Conservation (phyloP, 2,113 vertebrate genomes). For the Chitala chitala region DNA sequence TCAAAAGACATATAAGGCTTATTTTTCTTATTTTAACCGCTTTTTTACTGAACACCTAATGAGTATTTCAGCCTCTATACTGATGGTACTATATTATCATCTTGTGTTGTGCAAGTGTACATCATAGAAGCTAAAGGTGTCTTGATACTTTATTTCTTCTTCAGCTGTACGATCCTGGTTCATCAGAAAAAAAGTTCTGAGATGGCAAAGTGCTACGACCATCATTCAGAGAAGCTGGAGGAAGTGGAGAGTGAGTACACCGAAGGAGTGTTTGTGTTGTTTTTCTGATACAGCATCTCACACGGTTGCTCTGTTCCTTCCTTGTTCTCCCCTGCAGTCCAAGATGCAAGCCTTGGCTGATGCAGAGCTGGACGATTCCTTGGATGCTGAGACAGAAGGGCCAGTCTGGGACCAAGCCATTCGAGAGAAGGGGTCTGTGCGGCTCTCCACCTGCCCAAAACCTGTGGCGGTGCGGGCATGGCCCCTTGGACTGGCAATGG, state of each 20-base stretch:
- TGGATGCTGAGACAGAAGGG: slow-evolving; percentile 46
- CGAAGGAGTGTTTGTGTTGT: neutral
- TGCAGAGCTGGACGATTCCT: slow-evolving; percentile 72
- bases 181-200: slow-evolving; percentile 64
- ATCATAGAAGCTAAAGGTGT: too few species aligned
- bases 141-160: slow-evolving; percentile 14
- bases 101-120: too few species aligned
- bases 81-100: too few species aligned
- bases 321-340: slow-evolving; percentile 42
- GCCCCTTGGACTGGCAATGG: slow-evolving; percentile 80
- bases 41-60: too few species aligned
- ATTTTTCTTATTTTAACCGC: too few species aligned
- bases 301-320: neutral
- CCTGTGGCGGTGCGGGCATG: slow-evolving; percentile 60
- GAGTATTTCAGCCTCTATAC: too few species aligned
- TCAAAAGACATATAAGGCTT: too few species aligned
- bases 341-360: slow-evolving; percentile 69
- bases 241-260: slow-evolving; percentile 75
- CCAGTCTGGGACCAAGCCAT: slow-evolving; percentile 29
- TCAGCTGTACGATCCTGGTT: slow-evolving; percentile 81
- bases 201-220: slow-evolving; percentile 62
- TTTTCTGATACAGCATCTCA: too few species aligned
- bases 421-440: slow-evolving; percentile 41
- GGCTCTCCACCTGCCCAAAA: slow-evolving; percentile 43
- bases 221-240: slow-evolving; percentile 74